Percentiles rank a stretch among this genome's conserved stretches.
Conservation (phyloP, 2,797 vertebrate species). For the Siniperca undulata region DNA sequence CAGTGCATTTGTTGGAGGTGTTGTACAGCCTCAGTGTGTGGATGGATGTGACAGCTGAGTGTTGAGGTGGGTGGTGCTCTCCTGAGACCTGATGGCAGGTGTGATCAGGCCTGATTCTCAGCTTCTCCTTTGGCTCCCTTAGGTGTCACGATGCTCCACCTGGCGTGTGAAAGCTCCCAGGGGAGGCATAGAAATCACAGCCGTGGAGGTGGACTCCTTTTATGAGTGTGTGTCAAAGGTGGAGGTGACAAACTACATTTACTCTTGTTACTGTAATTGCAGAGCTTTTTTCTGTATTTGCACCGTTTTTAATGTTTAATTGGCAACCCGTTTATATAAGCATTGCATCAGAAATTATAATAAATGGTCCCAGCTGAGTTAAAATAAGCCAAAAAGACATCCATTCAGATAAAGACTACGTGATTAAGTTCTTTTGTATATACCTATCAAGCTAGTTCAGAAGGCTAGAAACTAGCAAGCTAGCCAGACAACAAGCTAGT, state of each 20-base stretch:
- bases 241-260: conserved; percentile 46
- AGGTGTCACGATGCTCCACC: conserved; percentile 80
- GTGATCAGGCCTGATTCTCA: conserved; percentile 77
- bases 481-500: neutral
- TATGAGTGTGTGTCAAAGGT: conserved; percentile 58
- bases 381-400: neutral
- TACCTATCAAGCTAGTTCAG: neutral
- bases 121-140: conserved; percentile 77
- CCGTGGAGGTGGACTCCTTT: conserved; percentile 58
- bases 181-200: conserved; percentile 54
- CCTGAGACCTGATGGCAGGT: conserved; percentile 72
- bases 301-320: neutral
- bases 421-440: neutral
- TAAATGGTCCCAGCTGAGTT: neutral
- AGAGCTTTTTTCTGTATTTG: conserved; percentile 2
- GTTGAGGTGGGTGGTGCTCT: conserved; percentile 67
- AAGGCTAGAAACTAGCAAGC: neutral
- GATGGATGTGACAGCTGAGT: conserved; percentile 70
- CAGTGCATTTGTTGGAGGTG: conserved; percentile 49
- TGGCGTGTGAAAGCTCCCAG: conserved; percentile 76
- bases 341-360: neutral
- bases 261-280: conserved; percentile 30
- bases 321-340: neutral
- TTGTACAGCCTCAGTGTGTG: conserved; percentile 27
- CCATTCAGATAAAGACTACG: neutral